Conservation (phyloP, 2,797 vertebrate species). For the Poecilia wingei region DNA sequence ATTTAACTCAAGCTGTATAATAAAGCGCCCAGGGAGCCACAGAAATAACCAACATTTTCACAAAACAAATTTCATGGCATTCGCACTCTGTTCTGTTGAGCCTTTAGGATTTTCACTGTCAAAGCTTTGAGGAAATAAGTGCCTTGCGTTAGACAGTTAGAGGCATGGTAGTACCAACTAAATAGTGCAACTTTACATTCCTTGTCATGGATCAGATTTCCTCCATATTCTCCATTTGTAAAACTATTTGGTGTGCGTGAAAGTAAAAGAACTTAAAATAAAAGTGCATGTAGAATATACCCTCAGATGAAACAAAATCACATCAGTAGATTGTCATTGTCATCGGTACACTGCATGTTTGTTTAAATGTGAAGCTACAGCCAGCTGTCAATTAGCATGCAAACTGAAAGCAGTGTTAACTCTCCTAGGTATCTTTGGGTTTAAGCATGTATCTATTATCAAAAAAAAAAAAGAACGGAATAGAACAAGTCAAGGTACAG, state of each 20-base stretch:
- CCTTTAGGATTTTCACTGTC: conserved; percentile 46
- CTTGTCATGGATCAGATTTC: conserved; percentile 63
- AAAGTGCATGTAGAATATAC: conserved; percentile 67
- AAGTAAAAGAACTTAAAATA: conserved; percentile 47
- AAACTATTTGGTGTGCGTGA: conserved; percentile 66
- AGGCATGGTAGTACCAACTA: conserved; percentile 64
- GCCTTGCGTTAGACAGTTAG: conserved; percentile 61
- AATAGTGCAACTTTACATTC: conserved; percentile 81
- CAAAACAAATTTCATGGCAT: conserved; percentile 46
- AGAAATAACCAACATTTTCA: conserved; percentile 34
- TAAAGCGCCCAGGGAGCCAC: conserved; percentile 39
- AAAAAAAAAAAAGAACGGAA: background rate
- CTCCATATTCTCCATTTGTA: conserved; percentile 50
- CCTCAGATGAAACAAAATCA: conserved; percentile 15
- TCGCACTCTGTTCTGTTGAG: conserved; percentile 44
- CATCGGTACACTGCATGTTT: background rate
- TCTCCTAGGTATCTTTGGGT: background rate
- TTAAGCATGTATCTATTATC: background rate
- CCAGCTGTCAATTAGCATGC: background rate
- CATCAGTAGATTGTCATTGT: conserved; percentile 5
- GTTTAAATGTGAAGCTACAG: conserved; percentile 10
- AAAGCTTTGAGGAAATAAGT: conserved; percentile 41
- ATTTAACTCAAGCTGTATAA: conserved; percentile 46
- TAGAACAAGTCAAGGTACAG: background rate
- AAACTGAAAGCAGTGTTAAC: background rate